Percentiles rank a stretch among this genome's conserved stretches.
Conservation (phyloP, 1,140 invertebrate species). For the Panagrolaimus sp. region DNA sequence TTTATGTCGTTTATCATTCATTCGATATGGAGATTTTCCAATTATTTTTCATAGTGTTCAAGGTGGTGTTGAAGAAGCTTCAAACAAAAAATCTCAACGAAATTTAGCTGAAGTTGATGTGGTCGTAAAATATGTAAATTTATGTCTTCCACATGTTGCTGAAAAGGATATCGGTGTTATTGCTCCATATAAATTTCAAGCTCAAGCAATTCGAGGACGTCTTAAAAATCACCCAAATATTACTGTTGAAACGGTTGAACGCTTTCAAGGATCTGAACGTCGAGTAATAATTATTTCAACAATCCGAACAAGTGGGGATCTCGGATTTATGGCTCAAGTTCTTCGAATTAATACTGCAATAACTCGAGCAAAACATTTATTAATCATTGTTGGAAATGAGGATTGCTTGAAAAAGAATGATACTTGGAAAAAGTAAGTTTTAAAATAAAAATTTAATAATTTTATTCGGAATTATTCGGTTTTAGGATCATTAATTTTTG, state of each 20-base stretch:
- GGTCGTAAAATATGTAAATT: background rate
- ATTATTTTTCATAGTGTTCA: background rate
- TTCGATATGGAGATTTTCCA: background rate
- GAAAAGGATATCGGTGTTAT: background rate
- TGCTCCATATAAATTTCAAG: background rate
- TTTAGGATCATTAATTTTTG: conserved; percentile 11
- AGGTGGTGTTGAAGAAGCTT: background rate
- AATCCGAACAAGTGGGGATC: background rate
- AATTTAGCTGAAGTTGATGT: conserved; percentile 4
- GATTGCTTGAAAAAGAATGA: background rate
- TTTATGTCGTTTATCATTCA: background rate
- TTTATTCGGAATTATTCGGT: background rate
- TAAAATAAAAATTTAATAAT: background rate
- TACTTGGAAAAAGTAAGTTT: background rate
- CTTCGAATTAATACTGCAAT: conserved; percentile 5
- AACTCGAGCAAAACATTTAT: background rate
- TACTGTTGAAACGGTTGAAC: conserved; percentile 2
- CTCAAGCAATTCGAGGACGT: no score
- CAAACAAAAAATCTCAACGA: background rate
- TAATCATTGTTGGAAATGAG: background rate
- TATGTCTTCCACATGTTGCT: background rate
- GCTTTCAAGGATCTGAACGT: background rate
- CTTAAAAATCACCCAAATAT: background rate
- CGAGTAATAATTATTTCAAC: conserved; percentile 1
- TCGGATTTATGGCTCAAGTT: background rate